phyloP scores from a whole-genome alignment of 2,797 vertebrate genomes.

The Notoglanidium macrostoma region DNA sequence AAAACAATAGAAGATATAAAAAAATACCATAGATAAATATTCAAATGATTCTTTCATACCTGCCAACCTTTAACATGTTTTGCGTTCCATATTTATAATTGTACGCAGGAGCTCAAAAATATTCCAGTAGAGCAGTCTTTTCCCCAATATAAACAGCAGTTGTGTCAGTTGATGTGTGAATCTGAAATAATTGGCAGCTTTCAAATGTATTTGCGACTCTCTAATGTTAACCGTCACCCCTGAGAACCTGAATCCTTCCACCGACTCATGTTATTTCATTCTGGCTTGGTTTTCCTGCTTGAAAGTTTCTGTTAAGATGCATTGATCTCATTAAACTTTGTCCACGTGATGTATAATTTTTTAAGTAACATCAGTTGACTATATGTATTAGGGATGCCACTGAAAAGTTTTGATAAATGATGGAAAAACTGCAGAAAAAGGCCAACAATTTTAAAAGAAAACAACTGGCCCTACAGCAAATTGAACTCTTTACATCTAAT shows the following conservation, averaged over 20 bases:
- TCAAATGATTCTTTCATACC: not conserved
- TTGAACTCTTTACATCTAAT: no score
- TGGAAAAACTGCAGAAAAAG: not conserved
- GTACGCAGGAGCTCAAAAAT: not conserved
- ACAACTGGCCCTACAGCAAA: no score
- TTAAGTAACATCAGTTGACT: not conserved
- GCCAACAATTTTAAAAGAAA: not conserved
- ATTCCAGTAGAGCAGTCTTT: not conserved
- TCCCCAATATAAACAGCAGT: not conserved
- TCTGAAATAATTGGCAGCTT: not conserved
- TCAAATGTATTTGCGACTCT: not conserved
- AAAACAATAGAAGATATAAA: not conserved
- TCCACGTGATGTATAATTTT: not conserved
- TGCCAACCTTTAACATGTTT: not conserved
- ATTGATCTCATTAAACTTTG: not conserved
- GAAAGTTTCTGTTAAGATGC: not conserved
- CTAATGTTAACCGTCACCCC: not conserved
- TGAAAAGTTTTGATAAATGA: not conserved
- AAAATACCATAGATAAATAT: not conserved
- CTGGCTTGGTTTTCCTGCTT: not conserved
- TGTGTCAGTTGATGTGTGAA: not conserved
- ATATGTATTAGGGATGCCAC: not conserved
- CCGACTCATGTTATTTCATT: not conserved
- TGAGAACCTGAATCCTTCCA: not conserved
- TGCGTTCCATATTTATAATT: not conserved